Evolutionary conservation across 2,888 invertebrate species (phyloP).

Genomic region (Tachina lurida): DNA sequence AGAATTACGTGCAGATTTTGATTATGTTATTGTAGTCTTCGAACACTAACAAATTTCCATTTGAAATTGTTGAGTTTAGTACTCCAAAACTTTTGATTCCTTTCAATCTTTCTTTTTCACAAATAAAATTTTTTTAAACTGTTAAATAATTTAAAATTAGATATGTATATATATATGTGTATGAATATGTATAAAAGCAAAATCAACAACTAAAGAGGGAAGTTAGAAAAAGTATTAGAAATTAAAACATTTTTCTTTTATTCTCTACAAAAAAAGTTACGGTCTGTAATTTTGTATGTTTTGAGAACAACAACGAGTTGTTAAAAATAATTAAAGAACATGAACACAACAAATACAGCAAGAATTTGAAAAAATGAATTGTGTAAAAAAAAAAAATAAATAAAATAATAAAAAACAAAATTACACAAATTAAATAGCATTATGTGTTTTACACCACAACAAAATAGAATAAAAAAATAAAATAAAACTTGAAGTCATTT

Average conservation of each 20-base stretch:
- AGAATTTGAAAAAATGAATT: constrained; percentile 14
- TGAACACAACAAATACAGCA: constrained; percentile 46
- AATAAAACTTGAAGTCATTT: constrained; percentile 3
- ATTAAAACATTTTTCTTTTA: constrained; percentile 5
- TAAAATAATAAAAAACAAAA: neutral
- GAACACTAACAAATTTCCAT: too few relatives aligned
- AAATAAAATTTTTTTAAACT: neutral
- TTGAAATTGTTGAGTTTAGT: too few relatives aligned
- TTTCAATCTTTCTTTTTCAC: too few relatives aligned
- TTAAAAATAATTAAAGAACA: constrained; percentile 15
- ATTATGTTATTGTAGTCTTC: too few relatives aligned
- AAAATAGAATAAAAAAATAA: neutral
- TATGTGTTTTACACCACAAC: constrained; percentile 1
- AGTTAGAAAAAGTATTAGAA: constrained; percentile 13
- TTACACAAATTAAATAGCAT: constrained; percentile 31
- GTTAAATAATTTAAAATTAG: constrained; percentile 7
- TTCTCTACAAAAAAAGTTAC: constrained; percentile 32
- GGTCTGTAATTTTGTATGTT: constrained; percentile 64
- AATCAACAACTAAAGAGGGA: constrained; percentile 8
- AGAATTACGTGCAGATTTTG: too few relatives aligned
- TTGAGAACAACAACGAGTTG: constrained; percentile 45
- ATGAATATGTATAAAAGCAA: neutral
- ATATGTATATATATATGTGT: neutral
- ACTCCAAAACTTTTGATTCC: too few relatives aligned
- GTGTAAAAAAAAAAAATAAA: neutral